phyloP scores from a whole-genome alignment of 1,140 invertebrate species.

The Drosophila insularis region DNA sequence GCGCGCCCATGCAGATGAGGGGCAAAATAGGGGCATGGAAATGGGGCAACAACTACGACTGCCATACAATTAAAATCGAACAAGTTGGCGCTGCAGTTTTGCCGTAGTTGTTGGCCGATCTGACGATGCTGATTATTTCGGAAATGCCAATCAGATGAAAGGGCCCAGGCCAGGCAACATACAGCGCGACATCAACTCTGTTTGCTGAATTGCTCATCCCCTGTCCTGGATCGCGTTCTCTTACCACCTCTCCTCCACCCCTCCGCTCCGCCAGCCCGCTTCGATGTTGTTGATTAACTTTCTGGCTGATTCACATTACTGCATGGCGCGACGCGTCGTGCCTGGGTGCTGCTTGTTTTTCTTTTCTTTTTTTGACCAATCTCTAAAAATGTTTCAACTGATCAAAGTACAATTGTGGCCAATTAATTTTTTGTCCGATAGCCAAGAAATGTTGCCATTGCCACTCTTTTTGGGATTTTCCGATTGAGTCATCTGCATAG shows the following conservation, averaged over 20 bases:
- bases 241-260: too few relatives aligned
- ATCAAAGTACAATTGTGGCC: conserved; percentile 66
- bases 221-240: neutral
- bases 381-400: conserved; percentile 38
- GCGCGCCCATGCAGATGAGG: neutral
- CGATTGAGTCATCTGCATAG: conserved; percentile 7
- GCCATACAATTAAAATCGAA: conserved; percentile 77
- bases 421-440: conserved; percentile 50
- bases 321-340: conserved; percentile 4
- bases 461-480: conserved; percentile 11
- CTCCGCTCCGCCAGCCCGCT: neutral
- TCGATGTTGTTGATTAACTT: conserved; percentile 11
- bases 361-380: conserved; percentile 7
- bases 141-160: conserved; percentile 80
- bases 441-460: conserved; percentile 29
- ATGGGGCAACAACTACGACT: neutral
- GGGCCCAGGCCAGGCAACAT: conserved; percentile 39
- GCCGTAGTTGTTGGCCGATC: conserved; percentile 46
- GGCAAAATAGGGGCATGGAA: neutral
- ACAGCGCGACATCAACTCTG: conserved; percentile 1
- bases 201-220: neutral
- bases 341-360: neutral
- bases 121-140: conserved; percentile 71
- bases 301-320: conserved; percentile 5
- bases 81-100: conserved; percentile 55